Base-by-base conservation (phyloP, 2,113 vertebrate genomes). In the Phaethornis superciliosus region DNA sequence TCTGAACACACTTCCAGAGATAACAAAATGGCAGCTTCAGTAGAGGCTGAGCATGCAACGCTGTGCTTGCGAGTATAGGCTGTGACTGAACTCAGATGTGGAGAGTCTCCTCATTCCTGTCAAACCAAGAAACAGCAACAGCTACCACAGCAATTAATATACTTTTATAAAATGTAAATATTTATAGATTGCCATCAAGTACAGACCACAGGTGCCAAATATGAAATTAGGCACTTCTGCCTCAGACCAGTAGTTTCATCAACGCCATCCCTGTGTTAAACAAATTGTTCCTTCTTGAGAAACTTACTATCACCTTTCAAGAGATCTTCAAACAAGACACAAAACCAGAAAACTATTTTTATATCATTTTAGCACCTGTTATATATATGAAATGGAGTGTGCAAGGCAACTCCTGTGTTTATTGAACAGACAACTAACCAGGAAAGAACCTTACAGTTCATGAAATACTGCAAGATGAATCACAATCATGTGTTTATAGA, bases 401-500 rank as follows among this genome's bases (percentile, higher is more conserved):
- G 76, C 72, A 85, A 93, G 62, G 40, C 52, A 86, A 85, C 7
- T 13, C 27, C 40, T 69, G 19, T 14, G 33, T 32, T 89, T 75
- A 55, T 1, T n/a, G 67, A 85, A 62, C 71, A 87, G 56, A 70
- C 44, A 80, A 40, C 49, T 65, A 87, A 90, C 63, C 52, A 91
- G 91, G 88, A 93, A 95, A 89, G 37, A 91, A 81, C 72, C 0
- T 0, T 9, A 47, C 33, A 56, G 84, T 54, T 95, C 75, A 90
- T 35, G 59, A 69, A 89, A 82, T 72, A 69, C 74, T 89, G 74
- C 74, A 85, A 68, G 84, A 93, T 95, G 94, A 96, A 92, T 95
- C 94, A 92, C 81, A 91, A 90, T 52, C 59, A 85, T 88, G 94
- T 96, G 95, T 94, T 94, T 95, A 89, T 88, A 88, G 78, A 94